A percentile compares a stretch with the other conserved stretches of the same genome.
Conservation (phyloP, 2,797 vertebrate genomes). For the Falco concolor region DNA sequence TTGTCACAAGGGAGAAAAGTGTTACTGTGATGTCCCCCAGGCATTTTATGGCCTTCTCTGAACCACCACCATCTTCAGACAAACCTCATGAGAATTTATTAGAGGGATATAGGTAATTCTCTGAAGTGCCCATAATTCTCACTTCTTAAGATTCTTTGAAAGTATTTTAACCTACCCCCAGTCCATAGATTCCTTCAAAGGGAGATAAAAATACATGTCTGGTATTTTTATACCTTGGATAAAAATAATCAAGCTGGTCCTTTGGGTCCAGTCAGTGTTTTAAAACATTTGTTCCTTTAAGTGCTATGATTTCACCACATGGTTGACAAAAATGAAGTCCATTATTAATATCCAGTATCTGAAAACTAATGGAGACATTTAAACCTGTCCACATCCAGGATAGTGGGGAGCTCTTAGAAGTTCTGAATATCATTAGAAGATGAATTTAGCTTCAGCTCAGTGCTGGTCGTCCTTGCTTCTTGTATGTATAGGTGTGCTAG, state of each 20-base stretch:
- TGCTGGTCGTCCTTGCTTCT: neutral
- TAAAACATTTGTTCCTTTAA: neutral
- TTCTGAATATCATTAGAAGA: neutral
- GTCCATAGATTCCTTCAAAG: slow-evolving; percentile 12
- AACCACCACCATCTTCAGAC: slow-evolving; percentile 32
- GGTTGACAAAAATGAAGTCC: neutral
- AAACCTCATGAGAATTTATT: slow-evolving; percentile 16
- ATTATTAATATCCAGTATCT: neutral
- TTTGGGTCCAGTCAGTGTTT: neutral
- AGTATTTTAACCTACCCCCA: neutral
- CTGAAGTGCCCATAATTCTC: slow-evolving; percentile 38
- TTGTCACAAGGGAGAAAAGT: neutral
- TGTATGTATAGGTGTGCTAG: neutral
- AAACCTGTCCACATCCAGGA: neutral
- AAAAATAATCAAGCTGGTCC: slow-evolving; percentile 49
- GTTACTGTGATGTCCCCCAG: neutral
- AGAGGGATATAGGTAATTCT: slow-evolving; percentile 41
- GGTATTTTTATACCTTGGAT: slow-evolving; percentile 45
- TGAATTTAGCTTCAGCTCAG: neutral
- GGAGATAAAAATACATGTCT: slow-evolving; percentile 39
- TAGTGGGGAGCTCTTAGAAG: neutral
- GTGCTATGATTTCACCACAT: neutral
- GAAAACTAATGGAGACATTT: neutral
- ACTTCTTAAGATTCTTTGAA: slow-evolving; percentile 39
- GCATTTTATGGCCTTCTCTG: slow-evolving; percentile 34